Base-by-base conservation (phyloP, 2,888 invertebrate species). In the Cantharis nigra region DNA sequence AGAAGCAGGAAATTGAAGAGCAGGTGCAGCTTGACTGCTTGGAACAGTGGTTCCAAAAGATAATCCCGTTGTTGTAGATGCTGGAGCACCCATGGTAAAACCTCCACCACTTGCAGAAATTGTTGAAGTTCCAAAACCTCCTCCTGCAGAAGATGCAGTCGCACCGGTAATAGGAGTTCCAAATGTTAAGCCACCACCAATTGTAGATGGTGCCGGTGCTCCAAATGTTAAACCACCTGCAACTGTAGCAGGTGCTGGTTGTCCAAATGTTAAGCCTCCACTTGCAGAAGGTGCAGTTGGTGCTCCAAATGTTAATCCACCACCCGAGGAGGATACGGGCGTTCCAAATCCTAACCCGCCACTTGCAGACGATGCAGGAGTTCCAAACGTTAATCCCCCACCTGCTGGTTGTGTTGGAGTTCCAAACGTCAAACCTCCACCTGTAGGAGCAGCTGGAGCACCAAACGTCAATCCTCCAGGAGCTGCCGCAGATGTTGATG, bases 391-490 rank as follows among this genome's bases (percentile, higher is more conserved):
- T 10, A 73, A 49, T 63, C 77, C 74, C 14, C 70, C 18, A 9
- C 69, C 18, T 18, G 75, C 63, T 64, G 78, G 28, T 26, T 71
- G 18, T 2, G 70, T 18, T 63, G 49, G 70, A 70, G 76, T 73
- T 69, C 74, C 74, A 72, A 85, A 82, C 5, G 84, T 70, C 64
- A 86, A 84, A 10, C 83, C 81, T 10, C 89, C 83, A 62, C 75
- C 71, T 10, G 75, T 82, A 49, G 49, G 49, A 11, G 85, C 80
- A 13, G 84, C 71, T 9, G 84, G 78, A 9, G 84, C 78, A 14
- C 85, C 86, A 71, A 75, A 75, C 63, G 62, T 13, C 16, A 75
- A 74, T 10, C 75, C 72, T 28, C 74, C 67, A n/a, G 49, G n/a
- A 16, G 72, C 69, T 14, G 70, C 23, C 5, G 76, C 49, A 18